Base-by-base conservation (phyloP, 2,113 vertebrate species). In the Sinocyclocheilus maitianheensis region DNA sequence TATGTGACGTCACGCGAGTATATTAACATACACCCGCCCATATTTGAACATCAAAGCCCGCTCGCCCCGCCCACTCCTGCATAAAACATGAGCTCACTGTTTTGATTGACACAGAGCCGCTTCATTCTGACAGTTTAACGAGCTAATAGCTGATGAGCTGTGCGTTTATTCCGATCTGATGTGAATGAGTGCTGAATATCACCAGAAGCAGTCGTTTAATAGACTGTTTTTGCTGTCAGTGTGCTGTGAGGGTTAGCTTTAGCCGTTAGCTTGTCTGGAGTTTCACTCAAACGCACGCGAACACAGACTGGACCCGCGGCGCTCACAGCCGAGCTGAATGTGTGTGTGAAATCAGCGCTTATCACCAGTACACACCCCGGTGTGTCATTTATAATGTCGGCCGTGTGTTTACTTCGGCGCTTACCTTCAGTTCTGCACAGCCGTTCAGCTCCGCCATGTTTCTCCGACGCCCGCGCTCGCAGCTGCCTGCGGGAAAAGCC, bases 401-500 rank as follows among this genome's bases (percentile, higher is more conserved):
- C 40, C 12, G 30, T 24, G 11, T n/a, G 65, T 22, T 34, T 5
- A 60, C 53, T 30, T 26, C 34, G 3, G 4, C n/a, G 22, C 63
- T 53, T 53, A 89, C 88, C 88, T 74, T 72, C 75, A 30, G 53
- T 11, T 83, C 83, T 51, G 72, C 43, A 63, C 75, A 74, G 60
- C 85, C 83, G 79, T 89, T 90, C 90, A 89, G 84, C 69, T 88
- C 87, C 86, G 88, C 89, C 89, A 90, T 91, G 85, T 90, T 89
- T 91, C 79, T 86, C 78, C 87, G 81, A 90, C 89, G 81, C 85
- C 85, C 79, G 84, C 78, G 40, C 16, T 8, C 22, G 16, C n/a
- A 84, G 79, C 81, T 86, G 88, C 55, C 90, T 55, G 26, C 8
- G 14, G 13, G 22, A 78, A 24, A 78, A 26, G 76, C 88, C 85